Percentiles rank a stretch among this genome's conserved stretches.
Evolutionary conservation across 2,888 invertebrate genomes (phyloP).

Genomic region (Spilosoma lubricipeda): DNA sequence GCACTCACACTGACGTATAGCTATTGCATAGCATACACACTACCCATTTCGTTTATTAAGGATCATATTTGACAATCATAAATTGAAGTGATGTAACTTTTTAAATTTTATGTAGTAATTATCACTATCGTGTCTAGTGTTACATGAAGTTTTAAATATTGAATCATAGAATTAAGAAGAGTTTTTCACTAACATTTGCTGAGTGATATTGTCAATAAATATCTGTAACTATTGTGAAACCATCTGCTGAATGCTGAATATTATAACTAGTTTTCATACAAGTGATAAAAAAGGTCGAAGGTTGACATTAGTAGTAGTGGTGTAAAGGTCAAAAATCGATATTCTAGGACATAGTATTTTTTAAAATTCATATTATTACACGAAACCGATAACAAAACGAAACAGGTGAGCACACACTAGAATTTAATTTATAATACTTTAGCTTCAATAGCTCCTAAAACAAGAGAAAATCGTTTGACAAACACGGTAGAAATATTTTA

Average conservation of each 20-base stretch:
- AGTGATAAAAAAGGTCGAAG: background rate
- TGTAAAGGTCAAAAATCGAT: background rate
- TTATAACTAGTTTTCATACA: background rate
- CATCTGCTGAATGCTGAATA: background rate
- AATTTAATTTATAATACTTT: background rate
- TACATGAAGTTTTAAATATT: background rate
- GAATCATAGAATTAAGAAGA: background rate
- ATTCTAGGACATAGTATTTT: no score
- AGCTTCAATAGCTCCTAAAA: background rate
- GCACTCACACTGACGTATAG: slow-evolving; percentile 25
- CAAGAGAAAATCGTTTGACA: background rate
- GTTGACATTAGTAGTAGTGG: background rate
- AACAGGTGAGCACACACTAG: background rate
- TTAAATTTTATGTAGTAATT: background rate
- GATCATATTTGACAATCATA: background rate
- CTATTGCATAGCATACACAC: background rate
- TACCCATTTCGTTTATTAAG: background rate
- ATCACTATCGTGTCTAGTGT: background rate
- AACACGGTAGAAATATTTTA: background rate
- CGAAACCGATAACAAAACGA: background rate
- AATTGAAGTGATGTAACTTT: background rate
- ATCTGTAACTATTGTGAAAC: slow-evolving; percentile 1
- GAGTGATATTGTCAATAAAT: slow-evolving; percentile 3
- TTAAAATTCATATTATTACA: no score
- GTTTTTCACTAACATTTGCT: background rate